A percentile compares a stretch with the other conserved stretches of the same genome.
Conservation (phyloP, 2,113 vertebrate genomes). For the Cyanoramphus novaezelandiae region DNA sequence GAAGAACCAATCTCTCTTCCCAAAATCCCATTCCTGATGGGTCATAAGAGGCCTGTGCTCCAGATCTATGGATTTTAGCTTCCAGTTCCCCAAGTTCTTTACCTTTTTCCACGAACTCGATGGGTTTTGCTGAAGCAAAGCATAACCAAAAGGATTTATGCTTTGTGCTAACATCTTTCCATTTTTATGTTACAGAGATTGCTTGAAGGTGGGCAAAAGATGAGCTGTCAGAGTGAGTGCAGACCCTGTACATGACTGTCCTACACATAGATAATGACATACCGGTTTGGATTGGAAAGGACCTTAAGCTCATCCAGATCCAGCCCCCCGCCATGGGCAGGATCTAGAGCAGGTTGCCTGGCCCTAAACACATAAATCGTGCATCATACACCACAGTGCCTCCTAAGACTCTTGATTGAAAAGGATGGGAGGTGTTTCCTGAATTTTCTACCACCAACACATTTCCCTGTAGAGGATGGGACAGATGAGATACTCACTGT, state of each 20-base stretch:
- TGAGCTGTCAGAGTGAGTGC: not conserved
- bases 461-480: not conserved
- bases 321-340: not conserved
- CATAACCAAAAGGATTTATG: not conserved
- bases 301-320: not conserved
- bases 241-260: not conserved
- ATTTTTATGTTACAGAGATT: not conserved
- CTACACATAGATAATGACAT: not conserved
- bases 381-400: not conserved
- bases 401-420: not conserved
- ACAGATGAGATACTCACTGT: not conserved
- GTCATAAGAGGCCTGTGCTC: not conserved
- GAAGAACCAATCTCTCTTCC: not conserved
- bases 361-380: accelerated
- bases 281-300: not conserved
- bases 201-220: not conserved
- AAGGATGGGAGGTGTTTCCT: not conserved
- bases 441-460: not conserved
- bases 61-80: not conserved
- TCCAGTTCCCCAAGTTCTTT: not conserved
- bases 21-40: not conserved
- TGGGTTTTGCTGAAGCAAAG: not conserved
- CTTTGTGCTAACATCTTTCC: not conserved
- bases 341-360: not conserved
- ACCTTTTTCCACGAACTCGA: not conserved